A percentile compares a stretch with the other conserved stretches of the same genome.
Conservation (phyloP, 2,888 invertebrate genomes). For the Falcaria lacertinaria region DNA sequence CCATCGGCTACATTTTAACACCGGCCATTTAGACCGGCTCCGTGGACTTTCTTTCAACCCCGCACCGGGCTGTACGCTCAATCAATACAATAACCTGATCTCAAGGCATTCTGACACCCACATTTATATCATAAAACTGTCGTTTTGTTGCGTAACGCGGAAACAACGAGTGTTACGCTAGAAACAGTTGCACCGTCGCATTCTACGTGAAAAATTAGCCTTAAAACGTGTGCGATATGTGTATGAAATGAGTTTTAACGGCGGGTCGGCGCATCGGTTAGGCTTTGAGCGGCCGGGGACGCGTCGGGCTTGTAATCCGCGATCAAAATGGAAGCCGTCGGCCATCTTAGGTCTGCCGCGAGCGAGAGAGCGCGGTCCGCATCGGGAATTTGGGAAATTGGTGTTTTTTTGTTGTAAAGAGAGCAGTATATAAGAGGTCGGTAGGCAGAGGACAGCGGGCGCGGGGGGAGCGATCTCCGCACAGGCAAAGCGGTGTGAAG, state of each 20-base stretch:
- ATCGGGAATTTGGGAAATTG: conserved; percentile 78
- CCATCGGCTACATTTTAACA: conserved; percentile 56
- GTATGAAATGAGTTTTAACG: conserved; percentile 52
- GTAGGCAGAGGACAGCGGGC: conserved; percentile 67
- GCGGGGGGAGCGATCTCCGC: conserved; percentile 63
- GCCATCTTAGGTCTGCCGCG: conserved; percentile 76
- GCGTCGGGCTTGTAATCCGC: conserved; percentile 68
- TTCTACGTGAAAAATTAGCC: conserved; percentile 72
- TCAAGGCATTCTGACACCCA: conserved; percentile 4
- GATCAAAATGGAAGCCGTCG: conserved; percentile 77
- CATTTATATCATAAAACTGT: conserved; percentile 11
- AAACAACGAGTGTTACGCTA: conserved; percentile 25
- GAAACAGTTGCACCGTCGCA: conserved; percentile 54
- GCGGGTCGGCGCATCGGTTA: conserved; percentile 58
- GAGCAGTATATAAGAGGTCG: conserved; percentile 78
- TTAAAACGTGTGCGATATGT: conserved; percentile 73
- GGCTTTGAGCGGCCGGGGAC: conserved; percentile 70
- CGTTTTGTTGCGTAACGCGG: conserved; percentile 13
- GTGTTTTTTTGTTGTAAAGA: conserved; percentile 76
- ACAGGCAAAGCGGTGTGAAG: conserved; percentile 77
- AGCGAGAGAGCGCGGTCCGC: conserved; percentile 72
- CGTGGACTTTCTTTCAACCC: conserved; percentile 45
- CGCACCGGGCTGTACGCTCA: conserved; percentile 34
- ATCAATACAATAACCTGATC: conserved; percentile 61
- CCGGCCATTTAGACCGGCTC: conserved; percentile 41